Evolutionary conservation across 2,888 invertebrate genomes (phyloP).

Genomic region (Heteromyza rotundicornis): DNA sequence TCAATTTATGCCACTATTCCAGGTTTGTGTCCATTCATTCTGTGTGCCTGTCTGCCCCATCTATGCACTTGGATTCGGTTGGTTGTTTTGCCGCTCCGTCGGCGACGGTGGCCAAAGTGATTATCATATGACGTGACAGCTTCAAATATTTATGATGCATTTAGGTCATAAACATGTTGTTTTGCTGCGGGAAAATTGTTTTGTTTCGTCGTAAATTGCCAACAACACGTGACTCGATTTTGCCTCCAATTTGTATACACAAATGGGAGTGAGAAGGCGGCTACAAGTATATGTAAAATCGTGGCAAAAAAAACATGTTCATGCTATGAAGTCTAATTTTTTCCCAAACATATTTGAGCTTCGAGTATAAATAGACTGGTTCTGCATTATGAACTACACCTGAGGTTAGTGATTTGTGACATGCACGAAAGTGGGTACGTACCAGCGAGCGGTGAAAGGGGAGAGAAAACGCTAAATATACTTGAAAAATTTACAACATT

Average conservation of each 20-base stretch:
- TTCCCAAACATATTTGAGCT: background rate
- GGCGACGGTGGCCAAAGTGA: conserved; percentile 38
- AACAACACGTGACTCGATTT: conserved; percentile 3
- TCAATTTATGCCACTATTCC: no score
- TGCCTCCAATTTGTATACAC: background rate
- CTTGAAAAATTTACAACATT: no score
- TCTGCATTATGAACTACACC: conserved; percentile 29
- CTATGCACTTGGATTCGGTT: no score
- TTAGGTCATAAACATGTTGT: conserved; percentile 51
- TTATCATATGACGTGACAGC: conserved; percentile 60
- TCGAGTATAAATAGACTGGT: background rate
- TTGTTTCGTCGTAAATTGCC: conserved; percentile 35
- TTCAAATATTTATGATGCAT: conserved; percentile 53
- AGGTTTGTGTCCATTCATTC: no score
- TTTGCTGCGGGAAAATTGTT: conserved; percentile 25
- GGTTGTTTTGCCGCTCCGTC: conserved; percentile 11
- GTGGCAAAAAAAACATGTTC: conserved; percentile 20
- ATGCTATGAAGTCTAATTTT: background rate
- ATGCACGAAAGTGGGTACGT: conserved; percentile 21
- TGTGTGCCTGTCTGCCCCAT: no score
- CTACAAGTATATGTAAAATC: background rate
- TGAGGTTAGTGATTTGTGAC: conserved; percentile 27
- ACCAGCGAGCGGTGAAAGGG: no score
- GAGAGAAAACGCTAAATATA: no score
- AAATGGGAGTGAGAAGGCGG: background rate